These are phyloP conservation scores for Drosophila bifasciata DNA, from an alignment of 1,140 invertebrate genomes.

Conservation along the genomic window DNA sequence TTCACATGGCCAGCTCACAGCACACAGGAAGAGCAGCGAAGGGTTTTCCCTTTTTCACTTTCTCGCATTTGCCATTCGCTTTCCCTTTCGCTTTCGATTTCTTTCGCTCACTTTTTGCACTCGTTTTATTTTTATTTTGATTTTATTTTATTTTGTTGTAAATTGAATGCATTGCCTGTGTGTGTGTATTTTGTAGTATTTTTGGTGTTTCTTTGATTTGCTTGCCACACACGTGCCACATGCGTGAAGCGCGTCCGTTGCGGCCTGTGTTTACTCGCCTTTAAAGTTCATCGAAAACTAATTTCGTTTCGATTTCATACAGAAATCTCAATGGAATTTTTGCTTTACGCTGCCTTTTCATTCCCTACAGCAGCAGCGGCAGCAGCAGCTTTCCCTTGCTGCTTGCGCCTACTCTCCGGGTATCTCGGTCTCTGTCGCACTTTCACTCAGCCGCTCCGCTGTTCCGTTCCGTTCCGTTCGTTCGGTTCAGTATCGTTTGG, in stretches of 20 bases:
- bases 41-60: too few relatives aligned
- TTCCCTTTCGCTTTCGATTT: conserved; percentile 32
- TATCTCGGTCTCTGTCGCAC: too few relatives aligned
- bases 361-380: conserved; percentile 18
- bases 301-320: conserved; percentile 83
- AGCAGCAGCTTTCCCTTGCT: conserved; percentile 50
- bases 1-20: conserved; percentile 23
- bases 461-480: background rate
- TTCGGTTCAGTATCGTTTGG: too few relatives aligned
- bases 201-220: conserved; percentile 6
- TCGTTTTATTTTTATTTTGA: conserved; percentile 31
- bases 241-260: conserved; percentile 34
- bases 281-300: conserved; percentile 84
- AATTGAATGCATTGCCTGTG: conserved; percentile 5
- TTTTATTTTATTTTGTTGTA: conserved; percentile 1
- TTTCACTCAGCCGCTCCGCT: too few relatives aligned
- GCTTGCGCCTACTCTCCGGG: conserved; percentile 58
- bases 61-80: conserved; percentile 32
- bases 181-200: conserved; percentile 3
- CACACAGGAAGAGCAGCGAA: too few relatives aligned
- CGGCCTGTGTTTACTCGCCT: conserved; percentile 76
- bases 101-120: conserved; percentile 16
- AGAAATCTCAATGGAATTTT: conserved; percentile 81
- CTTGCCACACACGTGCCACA: conserved; percentile 63
- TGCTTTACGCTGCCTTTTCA: conserved; percentile 71